phyloP scores from a whole-genome alignment of 2,113 vertebrate genomes.

The Scatophagus argus region DNA sequence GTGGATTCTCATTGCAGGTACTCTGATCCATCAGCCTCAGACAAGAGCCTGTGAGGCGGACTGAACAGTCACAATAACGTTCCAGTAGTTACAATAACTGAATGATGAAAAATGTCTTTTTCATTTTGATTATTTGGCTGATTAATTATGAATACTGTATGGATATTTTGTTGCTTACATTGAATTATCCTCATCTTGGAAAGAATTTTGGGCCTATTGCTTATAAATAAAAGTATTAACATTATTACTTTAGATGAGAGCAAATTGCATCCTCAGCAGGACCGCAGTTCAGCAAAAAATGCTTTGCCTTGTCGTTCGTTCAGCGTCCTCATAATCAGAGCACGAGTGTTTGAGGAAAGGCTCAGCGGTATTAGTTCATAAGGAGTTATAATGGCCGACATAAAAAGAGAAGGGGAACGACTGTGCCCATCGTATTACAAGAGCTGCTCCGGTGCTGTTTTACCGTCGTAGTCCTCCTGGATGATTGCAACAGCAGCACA shows the following conservation, averaged over 20 bases:
- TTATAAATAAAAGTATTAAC: too few species aligned
- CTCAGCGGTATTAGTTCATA: constrained; percentile 54
- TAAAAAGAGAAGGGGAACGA: constrained; percentile 62
- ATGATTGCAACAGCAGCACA: constrained; percentile 70
- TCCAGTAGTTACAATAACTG: too few species aligned
- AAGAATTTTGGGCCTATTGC: too few species aligned
- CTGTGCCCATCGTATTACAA: constrained; percentile 51
- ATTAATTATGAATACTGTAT: too few species aligned
- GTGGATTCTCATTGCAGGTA: constrained; percentile 26
- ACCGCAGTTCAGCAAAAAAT: constrained; percentile 15
- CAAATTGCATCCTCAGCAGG: constrained; percentile 15
- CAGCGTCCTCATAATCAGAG: constrained; percentile 35
- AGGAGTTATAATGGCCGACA: constrained; percentile 44
- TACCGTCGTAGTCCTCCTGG: constrained; percentile 54
- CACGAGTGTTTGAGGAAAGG: constrained; percentile 11
- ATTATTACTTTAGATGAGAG: too few species aligned
- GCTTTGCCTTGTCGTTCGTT: background rate
- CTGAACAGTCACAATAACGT: constrained; percentile 15
- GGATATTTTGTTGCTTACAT: too few species aligned
- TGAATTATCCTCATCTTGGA: too few species aligned
- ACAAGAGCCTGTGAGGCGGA: background rate
- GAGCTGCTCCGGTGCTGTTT: constrained; percentile 60
- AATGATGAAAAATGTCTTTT: too few species aligned
- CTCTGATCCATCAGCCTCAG: constrained; percentile 34
- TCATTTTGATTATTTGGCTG: too few species aligned